A percentile compares a stretch with the other conserved stretches of the same genome.
Evolutionary conservation across 92 coral and sea anemone species (phyloP).

Genomic region (Parazoanthus swiftii): DNA sequence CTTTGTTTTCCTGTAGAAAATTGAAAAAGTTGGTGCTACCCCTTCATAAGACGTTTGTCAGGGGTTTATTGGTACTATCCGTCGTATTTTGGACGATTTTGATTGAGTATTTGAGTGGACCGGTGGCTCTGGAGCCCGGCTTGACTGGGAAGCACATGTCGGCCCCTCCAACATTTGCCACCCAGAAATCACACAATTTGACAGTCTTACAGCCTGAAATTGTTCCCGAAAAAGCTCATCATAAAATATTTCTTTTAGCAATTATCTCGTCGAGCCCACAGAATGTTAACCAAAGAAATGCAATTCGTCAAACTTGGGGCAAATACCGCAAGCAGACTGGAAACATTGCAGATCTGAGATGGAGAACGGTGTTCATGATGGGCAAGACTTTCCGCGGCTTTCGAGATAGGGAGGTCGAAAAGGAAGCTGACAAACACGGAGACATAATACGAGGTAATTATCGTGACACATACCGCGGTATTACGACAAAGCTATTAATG

Average conservation of each 20-base stretch:
- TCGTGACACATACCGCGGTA: conserved; percentile 68
- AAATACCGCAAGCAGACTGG: conserved; percentile 9
- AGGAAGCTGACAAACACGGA: conserved; percentile 63
- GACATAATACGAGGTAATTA: conserved; percentile 82
- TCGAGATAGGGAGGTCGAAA: conserved; percentile 46
- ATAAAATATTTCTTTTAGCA: conserved; percentile 51
- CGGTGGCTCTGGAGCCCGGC: not conserved
- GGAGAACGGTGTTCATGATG: conserved; percentile 67
- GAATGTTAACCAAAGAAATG: conserved; percentile 48
- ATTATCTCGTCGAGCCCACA: conserved; percentile 64
- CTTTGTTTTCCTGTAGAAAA: not conserved
- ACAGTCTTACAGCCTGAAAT: conserved; percentile 35
- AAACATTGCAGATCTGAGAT: not conserved
- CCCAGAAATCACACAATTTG: conserved; percentile 21
- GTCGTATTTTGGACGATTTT: conserved; percentile 14
- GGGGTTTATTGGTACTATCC: not conserved
- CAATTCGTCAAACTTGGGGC: conserved; percentile 71
- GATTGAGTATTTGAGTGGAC: conserved; percentile 24
- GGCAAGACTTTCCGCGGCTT: conserved; percentile 47
- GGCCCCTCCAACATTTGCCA: not conserved
- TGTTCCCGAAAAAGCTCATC: conserved; percentile 26
- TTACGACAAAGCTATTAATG: conserved; percentile 71
- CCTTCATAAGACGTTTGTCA: conserved; percentile 5
- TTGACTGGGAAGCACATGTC: not conserved
- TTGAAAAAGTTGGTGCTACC: not conserved